These are phyloP conservation scores for Carpatolechia fugitivella DNA, from an alignment of 2,888 invertebrate species.

Conservation along the genomic window DNA sequence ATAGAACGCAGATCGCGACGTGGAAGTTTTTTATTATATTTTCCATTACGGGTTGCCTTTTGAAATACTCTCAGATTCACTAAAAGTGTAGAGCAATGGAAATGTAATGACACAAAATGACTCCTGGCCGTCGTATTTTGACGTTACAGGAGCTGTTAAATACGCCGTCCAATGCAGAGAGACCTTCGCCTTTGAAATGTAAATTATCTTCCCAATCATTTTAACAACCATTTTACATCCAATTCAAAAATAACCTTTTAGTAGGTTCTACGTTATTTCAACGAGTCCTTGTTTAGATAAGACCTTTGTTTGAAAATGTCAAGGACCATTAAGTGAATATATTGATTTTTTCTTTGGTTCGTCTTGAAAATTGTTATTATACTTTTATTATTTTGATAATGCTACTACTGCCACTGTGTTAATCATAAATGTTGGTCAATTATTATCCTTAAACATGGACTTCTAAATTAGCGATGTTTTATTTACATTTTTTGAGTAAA, in stretches of 20 bases:
- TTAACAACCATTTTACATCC: conserved; percentile 6
- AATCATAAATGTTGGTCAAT: too few species aligned
- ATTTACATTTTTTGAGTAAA: too few species aligned
- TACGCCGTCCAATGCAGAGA: neutral
- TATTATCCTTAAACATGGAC: too few species aligned
- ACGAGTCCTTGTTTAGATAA: conserved; percentile 4
- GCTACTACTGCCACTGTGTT: too few species aligned
- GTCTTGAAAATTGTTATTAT: too few species aligned
- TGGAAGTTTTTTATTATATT: too few species aligned
- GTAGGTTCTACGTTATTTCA: neutral
- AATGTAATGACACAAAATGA: neutral
- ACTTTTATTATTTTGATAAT: too few species aligned
- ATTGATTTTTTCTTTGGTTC: neutral
- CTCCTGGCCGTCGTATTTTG: neutral
- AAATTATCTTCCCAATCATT: conserved; percentile 13
- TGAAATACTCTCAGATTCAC: too few species aligned
- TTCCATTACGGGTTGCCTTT: too few species aligned
- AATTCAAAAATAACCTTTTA: conserved; percentile 7
- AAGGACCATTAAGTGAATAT: conserved; percentile 3
- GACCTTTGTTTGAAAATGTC: conserved; percentile 3
- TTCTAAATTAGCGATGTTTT: too few species aligned
- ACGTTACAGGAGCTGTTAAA: neutral
- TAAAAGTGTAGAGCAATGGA: too few species aligned
- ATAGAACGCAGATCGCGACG: too few species aligned
- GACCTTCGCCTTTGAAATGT: conserved; percentile 12